These are phyloP conservation scores for Drosophila falleni DNA, from an alignment of 2,888 invertebrate species.

Conservation along the genomic window DNA sequence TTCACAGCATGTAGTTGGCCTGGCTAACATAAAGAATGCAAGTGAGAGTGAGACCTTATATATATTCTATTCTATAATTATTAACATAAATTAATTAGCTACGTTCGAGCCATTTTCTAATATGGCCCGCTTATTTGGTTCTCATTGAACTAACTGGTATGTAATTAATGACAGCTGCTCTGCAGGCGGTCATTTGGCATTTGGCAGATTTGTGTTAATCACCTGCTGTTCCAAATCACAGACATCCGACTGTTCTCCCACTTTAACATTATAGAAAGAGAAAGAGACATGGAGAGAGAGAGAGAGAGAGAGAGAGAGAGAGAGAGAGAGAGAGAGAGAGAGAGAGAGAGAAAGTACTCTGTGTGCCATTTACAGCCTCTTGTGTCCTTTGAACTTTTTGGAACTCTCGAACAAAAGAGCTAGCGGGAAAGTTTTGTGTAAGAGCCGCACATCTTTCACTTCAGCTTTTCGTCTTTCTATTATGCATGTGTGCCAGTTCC, in stretches of 20 bases:
- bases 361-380: slow-evolving; percentile 39
- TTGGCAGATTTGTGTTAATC: slow-evolving; percentile 64
- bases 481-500: slow-evolving; percentile 57
- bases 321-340: neutral
- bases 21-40: neutral
- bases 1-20: neutral
- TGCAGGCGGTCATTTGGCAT: slow-evolving; percentile 40
- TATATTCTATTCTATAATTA: slow-evolving; percentile 50
- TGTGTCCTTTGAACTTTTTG: slow-evolving; percentile 67
- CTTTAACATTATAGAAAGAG: neutral
- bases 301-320: neutral
- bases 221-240: slow-evolving; percentile 50
- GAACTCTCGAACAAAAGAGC: slow-evolving; percentile 59
- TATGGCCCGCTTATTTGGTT: slow-evolving; percentile 5
- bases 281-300: neutral
- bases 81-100: slow-evolving; percentile 74
- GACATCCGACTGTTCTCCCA: slow-evolving; percentile 15
- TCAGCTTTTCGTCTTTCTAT: slow-evolving; percentile 38
- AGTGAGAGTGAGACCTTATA: slow-evolving; percentile 21
- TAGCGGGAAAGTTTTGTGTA: slow-evolving; percentile 39
- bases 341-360: slow-evolving; percentile 1
- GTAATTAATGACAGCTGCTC: slow-evolving; percentile 63
- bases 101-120: slow-evolving; percentile 55
- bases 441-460: slow-evolving; percentile 29
- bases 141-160: slow-evolving; percentile 10